phyloP scores from a whole-genome alignment of 2,888 invertebrate genomes.

The Drosophila planitibia region DNA sequence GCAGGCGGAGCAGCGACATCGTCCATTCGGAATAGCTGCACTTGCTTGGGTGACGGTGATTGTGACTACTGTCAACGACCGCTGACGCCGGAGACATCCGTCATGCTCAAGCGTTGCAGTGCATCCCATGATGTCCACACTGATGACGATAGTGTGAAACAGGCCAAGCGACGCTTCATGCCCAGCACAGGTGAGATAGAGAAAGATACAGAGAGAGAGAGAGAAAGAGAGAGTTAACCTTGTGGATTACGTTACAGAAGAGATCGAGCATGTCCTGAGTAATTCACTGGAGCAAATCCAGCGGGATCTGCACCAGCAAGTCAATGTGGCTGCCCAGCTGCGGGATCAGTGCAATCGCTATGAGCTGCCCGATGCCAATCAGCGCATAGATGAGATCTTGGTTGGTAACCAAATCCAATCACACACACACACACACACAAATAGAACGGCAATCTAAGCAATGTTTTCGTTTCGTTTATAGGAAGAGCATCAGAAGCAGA shows the following conservation, averaged over 20 bases:
- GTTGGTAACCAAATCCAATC: constrained; percentile 59
- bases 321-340: constrained; percentile 81
- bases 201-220: neutral
- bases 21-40: constrained; percentile 34
- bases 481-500: constrained; percentile 85
- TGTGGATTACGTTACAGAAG: constrained; percentile 52
- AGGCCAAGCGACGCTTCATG: constrained; percentile 68
- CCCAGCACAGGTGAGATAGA: constrained; percentile 64
- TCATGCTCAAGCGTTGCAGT: constrained; percentile 48
- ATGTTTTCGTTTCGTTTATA: constrained; percentile 32
- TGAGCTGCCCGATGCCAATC: constrained; percentile 79
- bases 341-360: constrained; percentile 80
- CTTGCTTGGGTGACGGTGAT: constrained; percentile 40
- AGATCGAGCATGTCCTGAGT: constrained; percentile 80
- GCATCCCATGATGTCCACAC: neutral
- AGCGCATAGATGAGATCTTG: constrained; percentile 83
- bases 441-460: neutral
- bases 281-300: constrained; percentile 82
- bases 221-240: constrained; percentile 2
- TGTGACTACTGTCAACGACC: constrained; percentile 63
- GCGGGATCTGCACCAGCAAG: constrained; percentile 80
- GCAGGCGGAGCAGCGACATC: neutral
- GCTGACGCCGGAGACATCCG: constrained; percentile 49
- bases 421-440: neutral
- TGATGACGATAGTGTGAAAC: constrained; percentile 45